Conservation (phyloP, 2,113 vertebrate species). For the Caranx ignobilis region DNA sequence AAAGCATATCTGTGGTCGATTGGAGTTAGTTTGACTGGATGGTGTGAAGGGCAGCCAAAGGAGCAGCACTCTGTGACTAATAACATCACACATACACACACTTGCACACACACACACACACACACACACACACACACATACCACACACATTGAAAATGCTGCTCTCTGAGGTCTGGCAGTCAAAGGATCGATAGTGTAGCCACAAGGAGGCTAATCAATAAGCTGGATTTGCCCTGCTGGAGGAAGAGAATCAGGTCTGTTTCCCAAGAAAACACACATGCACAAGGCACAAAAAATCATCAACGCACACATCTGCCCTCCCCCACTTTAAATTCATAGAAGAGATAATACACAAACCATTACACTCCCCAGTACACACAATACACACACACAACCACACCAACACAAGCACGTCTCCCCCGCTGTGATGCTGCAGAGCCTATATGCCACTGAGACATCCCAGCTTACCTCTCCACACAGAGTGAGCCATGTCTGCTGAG, state of each 20-base stretch:
- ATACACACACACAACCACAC: not conserved
- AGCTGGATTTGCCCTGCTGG: conserved; percentile 59
- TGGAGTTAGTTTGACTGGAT: conserved; percentile 61
- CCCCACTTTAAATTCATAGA: conserved; percentile 22
- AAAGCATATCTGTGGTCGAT: conserved; percentile 61
- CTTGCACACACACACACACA: not conserved
- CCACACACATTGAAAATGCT: conserved; percentile 25
- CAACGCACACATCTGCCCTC: conserved; percentile 2
- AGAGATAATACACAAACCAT: conserved; percentile 9
- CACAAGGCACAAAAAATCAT: conserved; percentile 9
- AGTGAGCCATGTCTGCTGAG: not conserved
- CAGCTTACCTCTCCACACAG: conserved; percentile 10
- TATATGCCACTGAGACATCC: conserved; percentile 17
- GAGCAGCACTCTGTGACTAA: conserved; percentile 68
- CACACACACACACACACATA: not conserved
- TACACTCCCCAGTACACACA: not conserved
- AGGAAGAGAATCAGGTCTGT: conserved; percentile 54
- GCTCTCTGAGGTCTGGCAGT: conserved; percentile 53
- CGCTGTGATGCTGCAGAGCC: conserved; percentile 34
- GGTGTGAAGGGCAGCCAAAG: conserved; percentile 73
- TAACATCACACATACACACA: conserved; percentile 32
- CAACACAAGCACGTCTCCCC: not conserved
- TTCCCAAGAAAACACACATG: conserved; percentile 39
- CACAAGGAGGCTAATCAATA: conserved; percentile 71
- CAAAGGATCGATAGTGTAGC: conserved; percentile 66